Conservation (phyloP, 2,888 invertebrate genomes). For the Cloeon dipterum region DNA sequence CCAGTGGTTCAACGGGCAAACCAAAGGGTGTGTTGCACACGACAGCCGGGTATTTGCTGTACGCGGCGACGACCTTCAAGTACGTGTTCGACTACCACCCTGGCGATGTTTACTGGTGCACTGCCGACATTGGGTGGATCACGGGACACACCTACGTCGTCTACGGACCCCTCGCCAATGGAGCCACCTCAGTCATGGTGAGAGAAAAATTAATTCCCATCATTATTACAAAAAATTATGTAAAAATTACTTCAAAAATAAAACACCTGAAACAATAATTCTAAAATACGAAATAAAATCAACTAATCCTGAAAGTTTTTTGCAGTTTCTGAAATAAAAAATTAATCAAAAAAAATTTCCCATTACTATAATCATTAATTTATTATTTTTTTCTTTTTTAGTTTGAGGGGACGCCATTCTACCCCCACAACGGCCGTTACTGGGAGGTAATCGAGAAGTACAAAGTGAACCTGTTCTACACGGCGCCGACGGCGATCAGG, state of each 20-base stretch:
- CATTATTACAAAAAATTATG: background rate
- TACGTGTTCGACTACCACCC: conserved; percentile 85
- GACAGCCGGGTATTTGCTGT: conserved; percentile 82
- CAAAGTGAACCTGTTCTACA: conserved; percentile 89
- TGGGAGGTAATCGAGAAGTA: conserved; percentile 89
- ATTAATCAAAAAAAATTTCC: too few species aligned
- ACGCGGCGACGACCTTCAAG: conserved; percentile 83
- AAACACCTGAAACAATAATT: background rate
- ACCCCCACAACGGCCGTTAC: conserved; percentile 78
- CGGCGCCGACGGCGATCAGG: conserved; percentile 93
- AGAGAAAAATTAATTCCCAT: too few species aligned
- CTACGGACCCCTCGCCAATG: conserved; percentile 87
- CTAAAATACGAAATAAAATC: too few species aligned
- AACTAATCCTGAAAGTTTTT: too few species aligned
- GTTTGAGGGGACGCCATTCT: conserved; percentile 95
- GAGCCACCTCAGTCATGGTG: conserved; percentile 84
- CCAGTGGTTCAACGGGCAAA: conserved; percentile 86
- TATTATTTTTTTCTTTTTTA: conserved; percentile 18
- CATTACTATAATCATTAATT: background rate
- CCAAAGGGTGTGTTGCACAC: conserved; percentile 96
- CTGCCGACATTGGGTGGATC: conserved; percentile 92
- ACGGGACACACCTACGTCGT: conserved; percentile 84
- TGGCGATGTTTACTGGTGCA: conserved; percentile 75
- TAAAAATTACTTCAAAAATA: too few species aligned
- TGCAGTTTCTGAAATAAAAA: too few species aligned